Base-by-base conservation (phyloP, 1,140 invertebrate species). In the Psilanteris sp. region DNA sequence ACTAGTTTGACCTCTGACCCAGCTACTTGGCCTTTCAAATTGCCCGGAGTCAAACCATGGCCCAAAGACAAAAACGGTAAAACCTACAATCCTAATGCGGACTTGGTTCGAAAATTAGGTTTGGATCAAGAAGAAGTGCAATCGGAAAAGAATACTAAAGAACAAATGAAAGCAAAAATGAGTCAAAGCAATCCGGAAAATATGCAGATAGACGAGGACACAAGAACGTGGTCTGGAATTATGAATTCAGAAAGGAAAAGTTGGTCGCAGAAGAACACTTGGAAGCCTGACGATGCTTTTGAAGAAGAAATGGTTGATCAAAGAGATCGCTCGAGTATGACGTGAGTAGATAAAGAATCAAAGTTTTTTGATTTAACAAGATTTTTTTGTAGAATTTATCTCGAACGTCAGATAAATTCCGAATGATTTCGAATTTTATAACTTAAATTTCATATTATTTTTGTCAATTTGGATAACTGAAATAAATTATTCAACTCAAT, bases 1-100 rank as follows among this genome's bases (percentile, higher is more conserved):
- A 85, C 83, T 39, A 87, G 84, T 4, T 34, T 86, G 8, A 85
- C 85, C 0, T 86, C 85, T 0, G 85, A 87, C 59, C 84, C 85
- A 0, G 84, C 84, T 0, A 85, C 85, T 0, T 87, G 85, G 85
- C 85, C 85, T 0, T 85, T 83, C 26, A 87, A 85, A 54, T 50
- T 85, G 0, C 80, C 83, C 0, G 81, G 80, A 1, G 81, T 78
- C 0, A 85, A 87, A 36, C 81, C 85, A 0, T 87, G 86, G 86
- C 86, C 84, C 0, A 87, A 86, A 15, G 84, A 87, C 14, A 81
- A 85, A 10, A 84, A 86, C 32, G 83, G 85, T 0, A 83, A 84
- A 27, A 80, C 85, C 4, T 87, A 85, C 52, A 86, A 86, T 37
- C 85, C 85, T 0, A 87, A 87, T 37, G 86, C 86, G 0, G 83